phyloP scores from a whole-genome alignment of 30 jellyfish, hydroid and myxozoan genomes.

The Rhopilema esculentum region DNA sequence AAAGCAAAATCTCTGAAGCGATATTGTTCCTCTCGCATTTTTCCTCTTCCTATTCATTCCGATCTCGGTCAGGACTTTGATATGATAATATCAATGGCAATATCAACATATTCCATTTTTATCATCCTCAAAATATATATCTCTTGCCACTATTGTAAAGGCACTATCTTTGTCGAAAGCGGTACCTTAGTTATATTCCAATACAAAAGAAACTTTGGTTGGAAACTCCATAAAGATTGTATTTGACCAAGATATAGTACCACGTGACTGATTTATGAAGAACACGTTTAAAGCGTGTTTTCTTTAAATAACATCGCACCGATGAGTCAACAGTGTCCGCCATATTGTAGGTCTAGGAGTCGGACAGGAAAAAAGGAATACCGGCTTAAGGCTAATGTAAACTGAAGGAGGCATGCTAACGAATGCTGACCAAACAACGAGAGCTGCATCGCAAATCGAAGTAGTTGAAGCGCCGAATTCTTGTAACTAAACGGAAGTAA shows the following conservation, averaged over 20 bases:
- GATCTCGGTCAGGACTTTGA: too few relatives aligned
- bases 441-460: background rate
- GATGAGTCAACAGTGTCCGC: background rate
- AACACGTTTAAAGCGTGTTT: background rate
- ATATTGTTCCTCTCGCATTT: too few relatives aligned
- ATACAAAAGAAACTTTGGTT: background rate
- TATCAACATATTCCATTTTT: background rate
- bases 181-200: background rate
- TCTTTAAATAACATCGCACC: background rate
- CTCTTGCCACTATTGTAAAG: background rate
- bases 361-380: background rate
- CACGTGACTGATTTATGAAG: background rate
- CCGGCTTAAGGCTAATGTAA: background rate
- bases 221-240: background rate
- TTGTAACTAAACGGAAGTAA: background rate
- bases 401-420: background rate
- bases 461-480: background rate
- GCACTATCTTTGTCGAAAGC: background rate
- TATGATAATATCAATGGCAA: background rate
- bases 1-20: too few relatives aligned
- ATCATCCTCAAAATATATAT: background rate
- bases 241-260: background rate
- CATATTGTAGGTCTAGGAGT: background rate
- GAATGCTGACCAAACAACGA: background rate
- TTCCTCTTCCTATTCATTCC: too few relatives aligned